Evolutionary conservation across 1,140 invertebrate species (phyloP).

Genomic region (Sinella curviseta): DNA sequence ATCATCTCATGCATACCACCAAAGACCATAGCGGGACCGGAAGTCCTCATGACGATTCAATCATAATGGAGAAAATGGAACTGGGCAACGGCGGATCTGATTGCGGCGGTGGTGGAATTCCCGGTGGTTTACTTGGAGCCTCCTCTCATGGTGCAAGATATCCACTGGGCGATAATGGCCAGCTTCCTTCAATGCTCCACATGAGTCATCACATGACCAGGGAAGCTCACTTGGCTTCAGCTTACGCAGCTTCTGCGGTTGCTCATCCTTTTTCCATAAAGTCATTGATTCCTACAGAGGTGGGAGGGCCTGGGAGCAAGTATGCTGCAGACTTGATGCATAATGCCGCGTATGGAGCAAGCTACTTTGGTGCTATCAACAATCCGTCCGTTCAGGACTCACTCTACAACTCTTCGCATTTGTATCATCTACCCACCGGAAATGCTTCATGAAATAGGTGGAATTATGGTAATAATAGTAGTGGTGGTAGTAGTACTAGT

Average conservation of each 20-base stretch:
- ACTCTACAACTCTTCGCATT: constrained; percentile 35
- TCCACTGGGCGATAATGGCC: constrained; percentile 51
- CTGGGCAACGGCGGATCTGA: constrained; percentile 34
- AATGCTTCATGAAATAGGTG: constrained; percentile 31
- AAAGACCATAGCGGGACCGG: constrained; percentile 36
- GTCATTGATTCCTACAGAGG: constrained; percentile 77
- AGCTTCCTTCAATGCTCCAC: constrained; percentile 51
- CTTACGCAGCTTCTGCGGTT: constrained; percentile 64
- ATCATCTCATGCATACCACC: constrained; percentile 43
- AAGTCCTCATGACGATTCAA: constrained; percentile 37
- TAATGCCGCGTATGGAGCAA: constrained; percentile 28
- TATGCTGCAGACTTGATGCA: constrained; percentile 45
- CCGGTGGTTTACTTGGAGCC: constrained; percentile 47
- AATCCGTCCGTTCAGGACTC: constrained; percentile 29
- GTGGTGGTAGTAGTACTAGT: not conserved
- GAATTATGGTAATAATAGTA: not conserved
- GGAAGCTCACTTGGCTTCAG: constrained; percentile 60
- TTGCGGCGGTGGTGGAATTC: constrained; percentile 27
- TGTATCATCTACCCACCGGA: constrained; percentile 44
- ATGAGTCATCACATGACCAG: constrained; percentile 70
- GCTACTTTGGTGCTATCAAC: constrained; percentile 39
- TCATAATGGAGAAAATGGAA: constrained; percentile 45
- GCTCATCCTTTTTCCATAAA: constrained; percentile 92
- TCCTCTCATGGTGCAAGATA: constrained; percentile 46
- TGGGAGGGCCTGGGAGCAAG: constrained; percentile 1